These are phyloP conservation scores for Agrotis segetum DNA, from an alignment of 2,888 invertebrate species.

Conservation along the genomic window DNA sequence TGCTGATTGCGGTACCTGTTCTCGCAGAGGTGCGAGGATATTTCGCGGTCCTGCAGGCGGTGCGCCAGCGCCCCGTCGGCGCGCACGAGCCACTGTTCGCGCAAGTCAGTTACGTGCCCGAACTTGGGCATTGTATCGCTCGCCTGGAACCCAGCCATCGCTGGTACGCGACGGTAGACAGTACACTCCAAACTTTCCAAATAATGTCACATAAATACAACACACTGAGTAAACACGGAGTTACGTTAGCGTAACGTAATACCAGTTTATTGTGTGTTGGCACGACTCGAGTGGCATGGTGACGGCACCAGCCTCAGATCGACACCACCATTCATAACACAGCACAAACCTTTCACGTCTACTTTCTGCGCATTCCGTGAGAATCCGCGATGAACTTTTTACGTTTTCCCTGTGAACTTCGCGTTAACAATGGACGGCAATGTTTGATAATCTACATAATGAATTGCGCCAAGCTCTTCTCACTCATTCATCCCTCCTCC, in stretches of 20 bases:
- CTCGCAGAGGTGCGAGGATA: conserved; percentile 87
- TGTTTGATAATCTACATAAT: conserved; percentile 85
- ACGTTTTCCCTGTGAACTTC: conserved; percentile 82
- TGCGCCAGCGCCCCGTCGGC: conserved; percentile 88
- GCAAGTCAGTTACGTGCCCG: conserved; percentile 86
- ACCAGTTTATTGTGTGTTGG: conserved; percentile 67
- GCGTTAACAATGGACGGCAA: conserved; percentile 81
- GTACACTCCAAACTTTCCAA: conserved; percentile 64
- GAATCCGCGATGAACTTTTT: conserved; percentile 80
- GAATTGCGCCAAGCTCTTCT: conserved; percentile 74
- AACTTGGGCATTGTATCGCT: conserved; percentile 88
- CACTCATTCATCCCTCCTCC: conserved; percentile 76
- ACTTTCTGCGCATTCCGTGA: conserved; percentile 87
- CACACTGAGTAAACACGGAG: conserved; percentile 50
- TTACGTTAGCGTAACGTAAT: conserved; percentile 68
- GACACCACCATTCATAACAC: conserved; percentile 56
- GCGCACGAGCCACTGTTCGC: conserved; percentile 88
- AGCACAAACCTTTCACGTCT: conserved; percentile 69
- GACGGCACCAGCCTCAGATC: conserved; percentile 64
- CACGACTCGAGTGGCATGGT: conserved; percentile 67
- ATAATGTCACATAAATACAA: conserved; percentile 61
- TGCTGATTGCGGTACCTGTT: conserved; percentile 88
- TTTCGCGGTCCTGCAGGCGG: conserved; percentile 88
- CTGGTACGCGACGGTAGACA: conserved; percentile 69
- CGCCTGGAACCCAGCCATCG: conserved; percentile 84